Conservation (phyloP, 2,888 invertebrate genomes). For the Nowickia ferox region DNA sequence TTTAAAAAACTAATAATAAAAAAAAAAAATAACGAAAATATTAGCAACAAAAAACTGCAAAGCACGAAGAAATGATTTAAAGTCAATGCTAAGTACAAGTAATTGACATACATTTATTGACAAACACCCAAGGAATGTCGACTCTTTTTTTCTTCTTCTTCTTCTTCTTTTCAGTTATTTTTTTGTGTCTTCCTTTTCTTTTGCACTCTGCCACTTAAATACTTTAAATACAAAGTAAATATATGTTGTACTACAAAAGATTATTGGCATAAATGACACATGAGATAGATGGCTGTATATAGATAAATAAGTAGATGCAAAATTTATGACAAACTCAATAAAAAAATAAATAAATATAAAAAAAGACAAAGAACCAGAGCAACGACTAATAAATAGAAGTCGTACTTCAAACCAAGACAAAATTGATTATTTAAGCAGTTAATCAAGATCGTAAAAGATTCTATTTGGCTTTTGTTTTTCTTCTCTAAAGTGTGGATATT, state of each 20-base stretch:
- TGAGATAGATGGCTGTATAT: slow-evolving; percentile 4
- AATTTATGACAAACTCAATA: slow-evolving; percentile 45
- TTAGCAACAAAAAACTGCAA: background rate
- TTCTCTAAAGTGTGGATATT: background rate
- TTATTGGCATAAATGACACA: slow-evolving; percentile 25
- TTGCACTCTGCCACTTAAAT: slow-evolving; percentile 39
- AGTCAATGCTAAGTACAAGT: slow-evolving; percentile 64
- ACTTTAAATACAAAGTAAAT: slow-evolving; percentile 56
- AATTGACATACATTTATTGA: slow-evolving; percentile 68
- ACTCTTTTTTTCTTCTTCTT: slow-evolving; percentile 12
- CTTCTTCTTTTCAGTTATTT: background rate
- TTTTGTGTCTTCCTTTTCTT: slow-evolving; percentile 23
- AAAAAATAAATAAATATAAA: background rate
- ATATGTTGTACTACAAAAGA: slow-evolving; percentile 31
- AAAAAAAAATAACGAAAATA: background rate
- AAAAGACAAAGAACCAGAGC: background rate
- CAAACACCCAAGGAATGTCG: slow-evolving; percentile 62
- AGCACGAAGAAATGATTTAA: slow-evolving; percentile 44
- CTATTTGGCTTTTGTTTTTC: slow-evolving; percentile 38
- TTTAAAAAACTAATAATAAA: slow-evolving; percentile 21
- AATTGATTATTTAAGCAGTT: slow-evolving; percentile 64
- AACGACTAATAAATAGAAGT: slow-evolving; percentile 16
- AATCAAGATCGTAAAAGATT: slow-evolving; percentile 67
- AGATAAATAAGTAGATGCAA: slow-evolving; percentile 36
- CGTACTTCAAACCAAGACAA: slow-evolving; percentile 39